Evolutionary conservation across 2,113 vertebrate species (phyloP), one percentile per base, ranked within the genome.

Genomic region (Phyllostomus hastatus): DNA sequence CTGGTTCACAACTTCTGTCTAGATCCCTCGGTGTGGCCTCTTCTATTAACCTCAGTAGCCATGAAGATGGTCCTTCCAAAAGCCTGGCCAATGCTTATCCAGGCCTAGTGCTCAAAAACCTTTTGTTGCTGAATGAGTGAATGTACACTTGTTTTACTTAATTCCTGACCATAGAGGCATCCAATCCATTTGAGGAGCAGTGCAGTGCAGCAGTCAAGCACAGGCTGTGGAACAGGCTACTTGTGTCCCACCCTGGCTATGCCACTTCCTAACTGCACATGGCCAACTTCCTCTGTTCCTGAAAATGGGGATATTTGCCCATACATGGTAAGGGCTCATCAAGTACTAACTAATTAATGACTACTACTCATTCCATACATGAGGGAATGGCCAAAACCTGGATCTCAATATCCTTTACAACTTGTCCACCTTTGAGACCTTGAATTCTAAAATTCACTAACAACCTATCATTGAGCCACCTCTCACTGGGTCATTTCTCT

Each of bases 181-280:
- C 64, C 31, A 31, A 24, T 4, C 4, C 50, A 20, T 50, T n/a
- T 14, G 10, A 69, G 9, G 69, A 54, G 26, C 14, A 41, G 22
- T 9, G 43, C 0, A 33, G 43, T 5, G 0, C 7, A 22, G 2
- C 0, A 20, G 9, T 17, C 24, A 8, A 66, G 4, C 16, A n/a
- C 2, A 1, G 20, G 15, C 16, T 67, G 2, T 24, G 41, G 24
- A 38, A 31, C 19, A 24, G 8, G 43, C 24, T 19, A 9, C 1
- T 19, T 28, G 10, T 8, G 28, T 35, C 54, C 24, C 7, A 10
- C 14, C 19, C 43, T 9, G 57, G 24, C n/a, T 64, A 35, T 48
- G 35, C n/a, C 9, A 11, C 46, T 28, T 41, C 22, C 7, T 2
- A 26, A 24, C 1, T 57, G 5, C n/a, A 57, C 33, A 11, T n/a